These are phyloP conservation scores for Cyanocitta stelleri DNA, from an alignment of 2,113 vertebrate species.

Conservation along the genomic window DNA sequence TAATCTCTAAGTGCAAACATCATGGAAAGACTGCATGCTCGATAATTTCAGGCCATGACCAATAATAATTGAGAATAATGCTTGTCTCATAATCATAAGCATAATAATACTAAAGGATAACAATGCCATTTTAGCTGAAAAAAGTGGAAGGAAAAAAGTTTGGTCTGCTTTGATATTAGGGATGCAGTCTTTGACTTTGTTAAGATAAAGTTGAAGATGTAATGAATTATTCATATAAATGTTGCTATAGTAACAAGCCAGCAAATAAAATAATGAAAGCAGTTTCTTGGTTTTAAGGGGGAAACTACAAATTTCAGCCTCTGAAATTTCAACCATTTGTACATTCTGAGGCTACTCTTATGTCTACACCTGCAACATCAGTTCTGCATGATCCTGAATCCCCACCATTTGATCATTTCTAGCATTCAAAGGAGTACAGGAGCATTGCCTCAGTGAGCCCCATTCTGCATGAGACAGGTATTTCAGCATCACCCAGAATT, in stretches of 20 bases:
- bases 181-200: conserved; percentile 72
- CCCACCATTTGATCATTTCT: not conserved
- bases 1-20: conserved; percentile 6
- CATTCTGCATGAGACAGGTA: not conserved
- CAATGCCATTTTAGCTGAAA: conserved; percentile 43
- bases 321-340: conserved; percentile 19
- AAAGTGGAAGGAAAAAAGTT: conserved; percentile 37
- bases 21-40: conserved; percentile 19
- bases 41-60: conserved; percentile 45
- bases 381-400: not conserved
- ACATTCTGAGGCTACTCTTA: not conserved
- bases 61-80: conserved; percentile 41
- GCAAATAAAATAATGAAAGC: conserved; percentile 74
- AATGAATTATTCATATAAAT: conserved; percentile 77
- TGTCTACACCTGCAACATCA: not conserved
- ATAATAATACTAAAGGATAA: conserved; percentile 20
- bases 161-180: conserved; percentile 68
- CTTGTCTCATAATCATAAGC: conserved; percentile 21
- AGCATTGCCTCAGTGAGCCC: not conserved
- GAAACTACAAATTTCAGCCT: conserved; percentile 51
- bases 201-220: conserved; percentile 70
- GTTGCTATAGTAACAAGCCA: conserved; percentile 71
- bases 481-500: not conserved
- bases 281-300: conserved; percentile 60
- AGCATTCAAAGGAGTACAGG: not conserved